Evolutionary conservation across 2,888 invertebrate species (phyloP), one percentile per base, ranked within the genome.

Genomic region (Anodontia alba): DNA sequence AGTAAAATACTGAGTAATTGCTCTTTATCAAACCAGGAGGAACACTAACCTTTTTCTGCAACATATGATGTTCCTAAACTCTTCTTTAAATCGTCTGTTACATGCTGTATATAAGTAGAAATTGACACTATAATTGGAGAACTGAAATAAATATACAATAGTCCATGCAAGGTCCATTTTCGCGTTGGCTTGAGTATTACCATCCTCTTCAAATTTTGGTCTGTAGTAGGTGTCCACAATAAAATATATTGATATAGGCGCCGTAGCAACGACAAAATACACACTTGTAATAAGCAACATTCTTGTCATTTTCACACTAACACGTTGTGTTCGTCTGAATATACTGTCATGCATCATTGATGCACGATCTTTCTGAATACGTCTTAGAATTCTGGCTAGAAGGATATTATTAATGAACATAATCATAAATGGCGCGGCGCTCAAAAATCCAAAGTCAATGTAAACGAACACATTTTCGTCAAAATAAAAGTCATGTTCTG

Each of bases 71-170:
- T 57, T 73, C n/a, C 74, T 80, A 2, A 87, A 46, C 49, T 87
- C 83, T n/a, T 75, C 62, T 29, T 73, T 70, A 66, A 89, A 89
- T 26, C 78, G 72, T 38, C 84, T 75, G 57, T 89, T 89, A 20
- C 80, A 84, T 0, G 86, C 84, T 17, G 87, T 86, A 69, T 89
- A 89, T n/a, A 88, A 72, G 43, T 87, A 89, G 72, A 89, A 89
- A 73, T 89, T 89, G 33, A 86, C 68, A 54, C 86, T 77, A 54
- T 84, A 89, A 67, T 88, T 88, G 8, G 89, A 82, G 72, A 82
- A 87, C 46, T 87, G 82, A 23, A 88, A 54, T 12, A 89, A 36
- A 42, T 88, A 88, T 3, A 74, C 74, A 0, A 87, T 75, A 15
- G 84, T 84, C 82, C 83, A 83, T 0, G 79, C 82, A 0, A 88